Conservation (phyloP, 2,888 invertebrate species). For the Deilephila elpenor region DNA sequence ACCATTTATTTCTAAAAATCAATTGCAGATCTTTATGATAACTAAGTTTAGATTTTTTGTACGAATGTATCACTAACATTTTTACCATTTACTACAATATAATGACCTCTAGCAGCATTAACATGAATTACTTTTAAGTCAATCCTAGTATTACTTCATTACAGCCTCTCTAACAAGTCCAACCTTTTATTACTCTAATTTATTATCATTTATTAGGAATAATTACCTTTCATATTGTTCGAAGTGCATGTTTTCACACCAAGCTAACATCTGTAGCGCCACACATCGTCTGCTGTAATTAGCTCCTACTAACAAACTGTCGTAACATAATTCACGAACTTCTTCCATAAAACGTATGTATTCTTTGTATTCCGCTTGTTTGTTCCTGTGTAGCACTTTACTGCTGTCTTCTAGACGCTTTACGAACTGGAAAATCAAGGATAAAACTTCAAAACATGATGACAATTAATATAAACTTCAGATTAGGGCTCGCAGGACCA, state of each 20-base stretch:
- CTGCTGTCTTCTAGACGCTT: slow-evolving; percentile 70
- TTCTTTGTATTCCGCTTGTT: slow-evolving; percentile 33
- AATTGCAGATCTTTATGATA: too few species aligned
- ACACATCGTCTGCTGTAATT: slow-evolving; percentile 86
- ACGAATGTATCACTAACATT: too few species aligned
- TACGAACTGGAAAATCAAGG: slow-evolving; percentile 57
- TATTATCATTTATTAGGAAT: background rate
- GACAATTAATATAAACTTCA: too few species aligned
- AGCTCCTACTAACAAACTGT: slow-evolving; percentile 85
- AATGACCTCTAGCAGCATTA: too few species aligned
- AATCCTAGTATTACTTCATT: too few species aligned
- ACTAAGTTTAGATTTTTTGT: too few species aligned
- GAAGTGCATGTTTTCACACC: slow-evolving; percentile 48
- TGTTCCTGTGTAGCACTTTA: slow-evolving; percentile 55
- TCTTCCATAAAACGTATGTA: slow-evolving; percentile 78
- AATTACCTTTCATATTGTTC: background rate
- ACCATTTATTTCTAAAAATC: too few species aligned
- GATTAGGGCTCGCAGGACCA: too few species aligned
- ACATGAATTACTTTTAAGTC: too few species aligned
- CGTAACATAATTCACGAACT: slow-evolving; percentile 79
- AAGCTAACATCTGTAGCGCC: slow-evolving; percentile 83
- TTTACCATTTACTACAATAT: too few species aligned
- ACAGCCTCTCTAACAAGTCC: too few species aligned
- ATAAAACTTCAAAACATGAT: too few species aligned
- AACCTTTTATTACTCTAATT: slow-evolving; percentile 35